Evolutionary conservation across 2,797 vertebrate genomes (phyloP).

Genomic region (Oreortyx pictus): DNA sequence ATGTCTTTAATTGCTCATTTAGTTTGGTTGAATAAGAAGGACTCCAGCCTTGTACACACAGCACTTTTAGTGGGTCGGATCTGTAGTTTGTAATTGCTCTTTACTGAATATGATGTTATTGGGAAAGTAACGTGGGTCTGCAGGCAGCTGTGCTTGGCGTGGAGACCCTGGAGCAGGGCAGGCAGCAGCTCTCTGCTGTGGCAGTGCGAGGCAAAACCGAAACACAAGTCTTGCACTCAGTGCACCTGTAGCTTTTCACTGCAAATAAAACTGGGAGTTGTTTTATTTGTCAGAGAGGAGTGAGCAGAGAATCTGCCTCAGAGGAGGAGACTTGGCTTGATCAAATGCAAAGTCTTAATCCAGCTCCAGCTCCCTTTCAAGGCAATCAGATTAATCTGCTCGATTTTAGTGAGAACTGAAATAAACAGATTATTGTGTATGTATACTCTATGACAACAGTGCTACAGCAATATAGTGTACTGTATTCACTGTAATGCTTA

Average conservation of each 20-base stretch:
- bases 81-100: background rate
- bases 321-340: background rate
- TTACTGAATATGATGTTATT: background rate
- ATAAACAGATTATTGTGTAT: background rate
- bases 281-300: background rate
- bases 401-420: background rate
- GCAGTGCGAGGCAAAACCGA: background rate
- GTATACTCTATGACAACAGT: background rate
- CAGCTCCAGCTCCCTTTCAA: background rate
- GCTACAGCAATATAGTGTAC: background rate
- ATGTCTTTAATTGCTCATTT: background rate
- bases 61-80: background rate
- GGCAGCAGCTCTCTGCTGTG: background rate
- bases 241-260: background rate
- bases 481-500: background rate
- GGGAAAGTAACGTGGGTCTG: background rate
- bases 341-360: background rate
- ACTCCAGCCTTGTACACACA: fast-evolving
- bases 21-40: background rate
- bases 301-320: background rate
- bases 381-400: background rate
- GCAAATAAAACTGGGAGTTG: background rate
- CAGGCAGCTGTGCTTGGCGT: background rate
- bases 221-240: background rate
- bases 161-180: background rate